Conservation (phyloP, 2,888 invertebrate species). For the Lutraria lutraria region DNA sequence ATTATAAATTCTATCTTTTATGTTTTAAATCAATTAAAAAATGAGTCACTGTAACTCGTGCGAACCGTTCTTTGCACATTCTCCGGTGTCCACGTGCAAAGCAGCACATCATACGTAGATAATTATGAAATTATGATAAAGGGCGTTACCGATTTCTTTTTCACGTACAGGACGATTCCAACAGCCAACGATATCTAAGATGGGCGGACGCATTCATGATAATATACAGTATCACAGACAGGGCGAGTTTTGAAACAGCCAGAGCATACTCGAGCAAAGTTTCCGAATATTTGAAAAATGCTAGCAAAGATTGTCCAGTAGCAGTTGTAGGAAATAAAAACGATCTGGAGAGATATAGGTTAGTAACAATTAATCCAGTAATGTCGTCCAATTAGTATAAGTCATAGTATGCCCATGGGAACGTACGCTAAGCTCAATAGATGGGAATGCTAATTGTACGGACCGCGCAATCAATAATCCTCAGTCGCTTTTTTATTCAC, state of each 20-base stretch:
- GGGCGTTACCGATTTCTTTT: not conserved
- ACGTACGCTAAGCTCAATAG: too few species aligned
- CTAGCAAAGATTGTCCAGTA: conserved; percentile 85
- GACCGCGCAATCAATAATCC: too few species aligned
- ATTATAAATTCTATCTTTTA: too few species aligned
- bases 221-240: conserved; percentile 87
- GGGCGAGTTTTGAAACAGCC: conserved; percentile 86
- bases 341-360: conserved; percentile 88
- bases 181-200: conserved; percentile 86
- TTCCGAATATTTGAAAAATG: conserved; percentile 84
- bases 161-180: conserved; percentile 82
- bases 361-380: not conserved
- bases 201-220: conserved; percentile 88
- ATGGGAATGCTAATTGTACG: too few species aligned
- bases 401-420: not conserved
- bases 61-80: too few species aligned
- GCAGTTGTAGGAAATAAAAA: conserved; percentile 87
- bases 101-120: not conserved
- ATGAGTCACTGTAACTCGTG: too few species aligned
- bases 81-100: not conserved
- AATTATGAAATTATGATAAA: not conserved
- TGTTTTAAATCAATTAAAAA: too few species aligned
- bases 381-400: not conserved
- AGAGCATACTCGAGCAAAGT: conserved; percentile 86
- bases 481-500: too few species aligned